Conservation (phyloP, 1,140 invertebrate genomes). For the Brachionus calyciflorus region DNA sequence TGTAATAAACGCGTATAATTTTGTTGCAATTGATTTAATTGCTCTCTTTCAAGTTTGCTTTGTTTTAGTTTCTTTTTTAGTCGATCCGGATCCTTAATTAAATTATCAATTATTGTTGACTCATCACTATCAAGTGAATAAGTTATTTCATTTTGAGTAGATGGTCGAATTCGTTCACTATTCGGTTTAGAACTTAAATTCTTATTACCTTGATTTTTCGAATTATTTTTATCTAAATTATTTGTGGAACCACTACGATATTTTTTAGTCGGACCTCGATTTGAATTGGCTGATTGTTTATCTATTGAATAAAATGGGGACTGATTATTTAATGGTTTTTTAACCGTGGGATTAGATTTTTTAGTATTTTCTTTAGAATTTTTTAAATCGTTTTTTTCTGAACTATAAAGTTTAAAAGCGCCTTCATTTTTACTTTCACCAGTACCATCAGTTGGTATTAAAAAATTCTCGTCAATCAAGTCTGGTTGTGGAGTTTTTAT, state of each 20-base stretch:
- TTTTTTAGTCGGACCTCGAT: slow-evolving; percentile 17
- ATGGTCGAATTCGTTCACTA: slow-evolving; percentile 21
- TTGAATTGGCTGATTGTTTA: slow-evolving; percentile 6
- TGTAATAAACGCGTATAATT: slow-evolving; percentile 40
- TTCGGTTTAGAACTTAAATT: not conserved
- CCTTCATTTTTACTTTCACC: slow-evolving; percentile 15
- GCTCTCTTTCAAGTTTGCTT: slow-evolving; percentile 16
- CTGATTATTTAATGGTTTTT: not conserved
- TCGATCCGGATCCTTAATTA: slow-evolving; percentile 11
- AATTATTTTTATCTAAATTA: not conserved
- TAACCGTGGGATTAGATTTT: not conserved
- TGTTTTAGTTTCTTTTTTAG: slow-evolving; percentile 43
- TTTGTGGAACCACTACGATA: slow-evolving; percentile 33
- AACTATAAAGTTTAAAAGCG: slow-evolving; percentile 42
- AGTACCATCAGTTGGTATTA: not conserved
- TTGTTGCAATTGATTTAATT: slow-evolving; percentile 30
- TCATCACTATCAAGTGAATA: slow-evolving; percentile 41
- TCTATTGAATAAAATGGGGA: slow-evolving; percentile 1
- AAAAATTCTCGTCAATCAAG: not conserved
- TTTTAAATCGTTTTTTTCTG: not conserved
- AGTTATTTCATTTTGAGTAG: slow-evolving; percentile 41
- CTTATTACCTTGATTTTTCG: not conserved
- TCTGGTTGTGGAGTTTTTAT: slow-evolving; percentile 26
- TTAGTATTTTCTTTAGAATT: not conserved
- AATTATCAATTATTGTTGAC: slow-evolving; percentile 23